Percentiles rank a stretch among this genome's conserved stretches.
phyloP scores from a whole-genome alignment of 30 jellyfish, hydroid and myxozoan genomes.

The Pelagia noctiluca region DNA sequence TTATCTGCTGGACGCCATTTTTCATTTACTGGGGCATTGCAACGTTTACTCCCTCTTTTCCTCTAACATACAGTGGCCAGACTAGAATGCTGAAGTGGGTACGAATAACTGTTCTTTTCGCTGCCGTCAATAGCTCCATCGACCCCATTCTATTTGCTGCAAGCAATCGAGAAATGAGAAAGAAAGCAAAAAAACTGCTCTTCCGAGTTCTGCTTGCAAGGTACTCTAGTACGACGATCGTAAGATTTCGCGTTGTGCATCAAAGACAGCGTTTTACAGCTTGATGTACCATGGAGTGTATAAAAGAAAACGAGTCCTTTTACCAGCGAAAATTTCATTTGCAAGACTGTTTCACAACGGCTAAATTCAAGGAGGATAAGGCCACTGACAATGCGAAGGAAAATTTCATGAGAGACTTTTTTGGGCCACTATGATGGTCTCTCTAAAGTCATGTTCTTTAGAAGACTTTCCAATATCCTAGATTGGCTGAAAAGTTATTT shows the following conservation, averaged over 20 bases:
- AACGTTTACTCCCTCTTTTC: slow-evolving; percentile 42
- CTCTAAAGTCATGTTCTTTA: no score
- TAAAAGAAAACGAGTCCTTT: no score
- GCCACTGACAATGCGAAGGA: no score
- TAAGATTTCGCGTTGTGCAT: slow-evolving; percentile 20
- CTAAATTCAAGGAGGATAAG: no score
- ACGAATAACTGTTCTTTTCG: slow-evolving; percentile 52
- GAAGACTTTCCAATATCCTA: no score
- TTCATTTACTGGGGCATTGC: slow-evolving; percentile 70
- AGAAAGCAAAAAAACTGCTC: slow-evolving; percentile 28
- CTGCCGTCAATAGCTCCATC: slow-evolving; percentile 46
- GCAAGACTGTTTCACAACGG: no score
- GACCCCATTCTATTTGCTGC: slow-evolving; percentile 68
- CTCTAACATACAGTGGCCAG: slow-evolving; percentile 70
- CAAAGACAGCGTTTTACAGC: slow-evolving; percentile 12
- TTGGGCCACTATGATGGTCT: no score
- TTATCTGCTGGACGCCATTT: slow-evolving; percentile 73
- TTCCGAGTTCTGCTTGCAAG: slow-evolving; percentile 40
- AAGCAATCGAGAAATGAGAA: slow-evolving; percentile 51
- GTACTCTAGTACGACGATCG: slow-evolving; percentile 32
- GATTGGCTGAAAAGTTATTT: no score
- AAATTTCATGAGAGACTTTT: no score
- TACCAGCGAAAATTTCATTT: no score
- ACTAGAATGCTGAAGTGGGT: slow-evolving; percentile 47
- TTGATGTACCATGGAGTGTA: no score